Base-by-base conservation (phyloP, 2,797 vertebrate species). In the Dicrostonyx torquatus region DNA sequence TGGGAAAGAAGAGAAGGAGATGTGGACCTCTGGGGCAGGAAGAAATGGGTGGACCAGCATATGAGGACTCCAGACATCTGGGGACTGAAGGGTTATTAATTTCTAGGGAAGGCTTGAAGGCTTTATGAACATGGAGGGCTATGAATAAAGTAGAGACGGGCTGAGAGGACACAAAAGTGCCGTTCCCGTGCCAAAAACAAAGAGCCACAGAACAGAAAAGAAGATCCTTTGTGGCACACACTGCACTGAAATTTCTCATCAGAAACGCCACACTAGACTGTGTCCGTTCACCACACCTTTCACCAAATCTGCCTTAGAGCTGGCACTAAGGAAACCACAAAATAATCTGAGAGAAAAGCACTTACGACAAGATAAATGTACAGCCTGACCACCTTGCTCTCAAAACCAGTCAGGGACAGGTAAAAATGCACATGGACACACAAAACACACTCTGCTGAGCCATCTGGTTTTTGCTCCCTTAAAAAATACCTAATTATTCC, bases 271-370 rank as follows among this genome's bases (percentile, higher is more conserved):
- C 17, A 14, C 45, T 24, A 37, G 45, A 20, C n/a, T 50, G 13
- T 45, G 37, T 34, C 17, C 62, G 34, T 9, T 17, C 1, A 90
- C 18, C 15, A 78, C 11, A 22, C 2, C 31, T 82, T 79, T 60
- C 34, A 40, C 22, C 90, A 95, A 79, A 26, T 48, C 89, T 79
- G 31, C n/a, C 80, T 86, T 64, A 10, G 45, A 20, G 8, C 2
- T 12, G 34, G 64, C 26, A 26, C 37, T 68, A 18, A 88, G 72
- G 85, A 94, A 92, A 92, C 18, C 9, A 3, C 78, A 68, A 72
- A 91, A 43, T 5, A 58, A 26, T 86, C 48, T n/a, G 37, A 94
- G 7, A 92, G 50, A 64, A 93, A 94, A 89, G 50, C 4, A 92
- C 64, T 77, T 45, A 87, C 0, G 50, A 66, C 87, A 64, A 80